Percentiles rank a stretch among this genome's conserved stretches.
Conservation (phyloP, 2,797 vertebrate species). For the Remorina albescens region DNA sequence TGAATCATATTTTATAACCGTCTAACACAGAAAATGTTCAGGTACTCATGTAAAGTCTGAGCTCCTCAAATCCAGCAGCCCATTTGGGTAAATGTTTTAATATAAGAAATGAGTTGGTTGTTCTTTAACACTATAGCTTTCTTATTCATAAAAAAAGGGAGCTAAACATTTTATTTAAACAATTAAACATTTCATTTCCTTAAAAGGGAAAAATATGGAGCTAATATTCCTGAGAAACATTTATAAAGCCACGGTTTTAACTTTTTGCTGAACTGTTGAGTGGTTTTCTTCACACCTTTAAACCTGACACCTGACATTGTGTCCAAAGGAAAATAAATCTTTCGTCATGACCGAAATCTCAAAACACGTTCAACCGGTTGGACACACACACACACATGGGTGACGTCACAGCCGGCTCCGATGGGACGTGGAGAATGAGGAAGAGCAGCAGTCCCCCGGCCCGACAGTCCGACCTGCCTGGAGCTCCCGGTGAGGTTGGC, state of each 20-base stretch:
- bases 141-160: not conserved
- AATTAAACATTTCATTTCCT: not conserved
- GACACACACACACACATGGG: not conserved
- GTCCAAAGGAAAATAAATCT: slow-evolving; percentile 2
- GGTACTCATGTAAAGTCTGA: not conserved
- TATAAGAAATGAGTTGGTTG: not conserved
- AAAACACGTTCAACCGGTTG: slow-evolving; percentile 61
- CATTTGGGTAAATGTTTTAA: not conserved
- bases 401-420: slow-evolving; percentile 61
- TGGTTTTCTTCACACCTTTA: not conserved
- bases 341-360: slow-evolving; percentile 37
- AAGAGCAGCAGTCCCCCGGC: slow-evolving; percentile 49
- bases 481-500: no score
- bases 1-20: not conserved
- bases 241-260: not conserved
- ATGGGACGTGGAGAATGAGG: slow-evolving; percentile 66
- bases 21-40: not conserved
- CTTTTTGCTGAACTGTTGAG: not conserved
- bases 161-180: no score
- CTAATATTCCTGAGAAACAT: not conserved
- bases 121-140: not conserved
- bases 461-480: no score
- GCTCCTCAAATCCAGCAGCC: no score
- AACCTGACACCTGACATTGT: slow-evolving; percentile 35
- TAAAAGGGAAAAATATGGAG: not conserved